A percentile compares a stretch with the other conserved stretches of the same genome.
phyloP scores from a whole-genome alignment of 2,797 vertebrate genomes.

The Leptoclinus maculatus region DNA sequence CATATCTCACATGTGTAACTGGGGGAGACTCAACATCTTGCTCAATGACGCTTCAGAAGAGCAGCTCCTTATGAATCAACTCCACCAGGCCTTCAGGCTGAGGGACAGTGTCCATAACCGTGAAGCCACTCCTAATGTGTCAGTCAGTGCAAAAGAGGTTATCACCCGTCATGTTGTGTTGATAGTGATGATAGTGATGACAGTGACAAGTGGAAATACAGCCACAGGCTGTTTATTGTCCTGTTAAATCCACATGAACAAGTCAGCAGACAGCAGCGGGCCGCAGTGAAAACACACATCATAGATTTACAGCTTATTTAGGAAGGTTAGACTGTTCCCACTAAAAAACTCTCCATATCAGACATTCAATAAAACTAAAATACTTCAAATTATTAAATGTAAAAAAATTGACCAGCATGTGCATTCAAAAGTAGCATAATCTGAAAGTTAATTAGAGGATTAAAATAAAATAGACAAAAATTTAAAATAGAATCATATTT shows the following conservation, averaged over 20 bases:
- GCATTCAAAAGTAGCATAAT: too few relatives aligned
- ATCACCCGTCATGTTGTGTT: constrained; percentile 52
- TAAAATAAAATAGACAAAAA: too few relatives aligned
- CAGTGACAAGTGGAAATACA: too few relatives aligned
- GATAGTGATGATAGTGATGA: too few relatives aligned
- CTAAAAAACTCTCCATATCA: not conserved
- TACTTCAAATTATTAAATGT: not conserved
- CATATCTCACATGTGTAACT: not conserved
- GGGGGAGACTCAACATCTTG: not conserved
- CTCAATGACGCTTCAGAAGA: not conserved
- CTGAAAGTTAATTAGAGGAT: too few relatives aligned
- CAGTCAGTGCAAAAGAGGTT: constrained; percentile 33
- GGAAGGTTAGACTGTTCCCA: not conserved
- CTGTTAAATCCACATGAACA: constrained; percentile 71
- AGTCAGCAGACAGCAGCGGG: constrained; percentile 39
- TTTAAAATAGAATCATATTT: too few relatives aligned
- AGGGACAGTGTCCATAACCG: not conserved
- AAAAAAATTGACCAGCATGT: too few relatives aligned
- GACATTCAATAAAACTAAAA: not conserved
- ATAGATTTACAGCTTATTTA: not conserved
- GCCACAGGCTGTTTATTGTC: constrained; percentile 64
- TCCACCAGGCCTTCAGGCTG: not conserved
- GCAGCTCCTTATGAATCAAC: not conserved
- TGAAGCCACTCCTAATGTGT: constrained; percentile 9
- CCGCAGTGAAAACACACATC: constrained; percentile 35